Evolutionary conservation across 2,888 invertebrate genomes (phyloP).

Genomic region (Andrena dorsata): DNA sequence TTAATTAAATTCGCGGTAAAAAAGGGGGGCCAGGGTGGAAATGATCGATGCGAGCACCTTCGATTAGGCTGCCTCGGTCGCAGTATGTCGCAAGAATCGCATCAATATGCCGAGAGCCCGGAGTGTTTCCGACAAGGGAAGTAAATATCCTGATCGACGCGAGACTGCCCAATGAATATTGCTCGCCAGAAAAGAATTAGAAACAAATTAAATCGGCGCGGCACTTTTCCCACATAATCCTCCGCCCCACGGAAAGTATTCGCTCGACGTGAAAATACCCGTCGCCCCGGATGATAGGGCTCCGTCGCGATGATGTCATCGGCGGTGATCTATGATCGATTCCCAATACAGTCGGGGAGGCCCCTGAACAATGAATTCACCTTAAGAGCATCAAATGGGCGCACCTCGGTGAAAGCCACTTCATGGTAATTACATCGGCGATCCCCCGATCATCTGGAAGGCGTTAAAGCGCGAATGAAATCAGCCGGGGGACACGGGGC

Average conservation of each 20-base stretch:
- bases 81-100: no score
- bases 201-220: conserved; percentile 36
- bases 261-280: conserved; percentile 37
- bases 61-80: no score
- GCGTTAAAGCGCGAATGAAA: conserved; percentile 76
- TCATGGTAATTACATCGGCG: conserved; percentile 72
- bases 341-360: conserved; percentile 46
- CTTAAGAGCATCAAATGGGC: conserved; percentile 71
- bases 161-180: no score
- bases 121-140: no score
- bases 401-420: conserved; percentile 72
- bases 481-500: conserved; percentile 64
- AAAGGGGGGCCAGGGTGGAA: not conserved
- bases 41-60: not conserved
- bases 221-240: conserved; percentile 1
- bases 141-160: no score
- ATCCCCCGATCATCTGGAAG: conserved; percentile 74
- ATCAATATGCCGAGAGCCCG: no score
- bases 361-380: conserved; percentile 68
- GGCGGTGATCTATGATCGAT: conserved; percentile 71
- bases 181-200: not conserved
- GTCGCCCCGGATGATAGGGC: conserved; percentile 32
- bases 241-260: conserved; percentile 27
- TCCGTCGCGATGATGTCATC: conserved; percentile 62
- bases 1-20: conserved; percentile 56